These are phyloP conservation scores for Kradibia gibbosae DNA, from an alignment of 1,140 invertebrate genomes.

Conservation along the genomic window DNA sequence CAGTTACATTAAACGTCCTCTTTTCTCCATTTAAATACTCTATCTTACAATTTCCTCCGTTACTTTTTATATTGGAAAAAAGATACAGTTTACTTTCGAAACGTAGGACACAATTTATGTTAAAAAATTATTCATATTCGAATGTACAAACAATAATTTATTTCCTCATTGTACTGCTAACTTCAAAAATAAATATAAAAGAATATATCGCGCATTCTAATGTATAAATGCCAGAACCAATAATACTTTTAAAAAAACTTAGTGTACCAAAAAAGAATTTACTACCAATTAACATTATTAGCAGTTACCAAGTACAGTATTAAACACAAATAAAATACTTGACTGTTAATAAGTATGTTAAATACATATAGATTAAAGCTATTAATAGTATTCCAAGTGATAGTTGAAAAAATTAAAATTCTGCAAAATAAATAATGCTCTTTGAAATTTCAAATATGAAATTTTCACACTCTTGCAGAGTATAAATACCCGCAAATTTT, in stretches of 20 bases:
- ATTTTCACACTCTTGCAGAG: no score
- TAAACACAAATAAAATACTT: not conserved
- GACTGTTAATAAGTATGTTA: constrained; percentile 11
- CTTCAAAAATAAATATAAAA: constrained; percentile 1
- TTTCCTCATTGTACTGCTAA: not conserved
- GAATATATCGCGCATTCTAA: not conserved
- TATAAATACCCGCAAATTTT: no score
- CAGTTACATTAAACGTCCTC: not conserved
- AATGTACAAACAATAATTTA: not conserved
- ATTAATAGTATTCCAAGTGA: not conserved
- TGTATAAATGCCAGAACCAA: constrained; percentile 9
- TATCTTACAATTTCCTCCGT: no score
- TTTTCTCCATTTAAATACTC: not conserved
- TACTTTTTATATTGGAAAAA: not conserved
- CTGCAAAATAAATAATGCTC: no score
- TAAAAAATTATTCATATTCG: not conserved
- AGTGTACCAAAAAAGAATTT: not conserved
- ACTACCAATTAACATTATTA: constrained; percentile 9
- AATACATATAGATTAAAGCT: not conserved
- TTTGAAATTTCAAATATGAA: no score
- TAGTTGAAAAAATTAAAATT: not conserved
- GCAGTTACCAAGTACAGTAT: not conserved
- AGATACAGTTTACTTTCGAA: not conserved
- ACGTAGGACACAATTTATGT: not conserved
- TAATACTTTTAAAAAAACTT: constrained; percentile 3